Conservation (phyloP, 2,888 invertebrate genomes). For the Mesorhabditis belari region DNA sequence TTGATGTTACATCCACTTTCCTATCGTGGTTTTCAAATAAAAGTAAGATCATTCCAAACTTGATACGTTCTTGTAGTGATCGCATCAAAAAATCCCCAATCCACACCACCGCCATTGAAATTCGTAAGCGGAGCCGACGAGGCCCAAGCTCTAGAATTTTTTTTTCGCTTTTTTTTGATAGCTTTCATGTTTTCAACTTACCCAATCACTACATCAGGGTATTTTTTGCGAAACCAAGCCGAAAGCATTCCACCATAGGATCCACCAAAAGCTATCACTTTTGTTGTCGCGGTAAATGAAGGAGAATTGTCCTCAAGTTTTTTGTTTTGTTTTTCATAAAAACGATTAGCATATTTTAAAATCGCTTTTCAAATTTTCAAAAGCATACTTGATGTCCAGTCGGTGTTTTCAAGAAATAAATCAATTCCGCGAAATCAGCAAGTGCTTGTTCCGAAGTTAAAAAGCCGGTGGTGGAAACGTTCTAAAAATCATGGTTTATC, state of each 20-base stretch:
- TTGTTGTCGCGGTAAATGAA: slow-evolving; percentile 54
- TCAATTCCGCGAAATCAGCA: slow-evolving; percentile 79
- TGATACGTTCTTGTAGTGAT: slow-evolving; percentile 73
- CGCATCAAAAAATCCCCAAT: slow-evolving; percentile 28
- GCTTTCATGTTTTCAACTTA: slow-evolving; percentile 43
- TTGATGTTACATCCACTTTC: slow-evolving; percentile 58
- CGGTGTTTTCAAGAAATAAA: slow-evolving; percentile 66
- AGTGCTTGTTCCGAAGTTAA: slow-evolving; percentile 82
- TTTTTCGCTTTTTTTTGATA: background rate
- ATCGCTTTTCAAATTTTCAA: too few species aligned
- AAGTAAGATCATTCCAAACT: too few species aligned
- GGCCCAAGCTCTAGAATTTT: slow-evolving; percentile 73
- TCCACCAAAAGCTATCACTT: slow-evolving; percentile 76
- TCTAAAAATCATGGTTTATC: too few species aligned
- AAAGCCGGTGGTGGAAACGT: slow-evolving; percentile 58
- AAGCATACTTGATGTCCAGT: too few species aligned
- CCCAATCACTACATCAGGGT: slow-evolving; percentile 78
- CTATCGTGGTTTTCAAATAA: too few species aligned
- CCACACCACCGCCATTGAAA: slow-evolving; percentile 62
- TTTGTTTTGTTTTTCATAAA: background rate
- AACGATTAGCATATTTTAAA: too few species aligned
- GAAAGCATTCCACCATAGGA: slow-evolving; percentile 95
- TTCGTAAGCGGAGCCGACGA: slow-evolving; percentile 88
- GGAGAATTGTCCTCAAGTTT: background rate
- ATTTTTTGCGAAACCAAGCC: slow-evolving; percentile 89